Percentiles rank a stretch among this genome's conserved stretches.
Evolutionary conservation across 2,888 invertebrate genomes (phyloP).

Genomic region (Melangyna quadrimaculata): DNA sequence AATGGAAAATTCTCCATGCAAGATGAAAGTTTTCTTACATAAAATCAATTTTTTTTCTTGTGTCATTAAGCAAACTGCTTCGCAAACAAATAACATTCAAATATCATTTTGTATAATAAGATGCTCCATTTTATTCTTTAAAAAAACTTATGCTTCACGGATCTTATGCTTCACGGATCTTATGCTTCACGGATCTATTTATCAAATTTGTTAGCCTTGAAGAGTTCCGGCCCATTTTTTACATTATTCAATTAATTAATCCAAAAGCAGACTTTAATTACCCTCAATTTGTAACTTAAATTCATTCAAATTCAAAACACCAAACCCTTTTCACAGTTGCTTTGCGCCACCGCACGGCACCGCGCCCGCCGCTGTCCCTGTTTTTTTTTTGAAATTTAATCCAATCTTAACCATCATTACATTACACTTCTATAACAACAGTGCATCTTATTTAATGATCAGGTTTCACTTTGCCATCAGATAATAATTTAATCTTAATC

Average conservation of each 20-base stretch:
- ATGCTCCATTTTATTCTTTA: too few relatives aligned
- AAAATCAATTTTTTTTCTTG: too few relatives aligned
- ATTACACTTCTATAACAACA: constrained; percentile 41
- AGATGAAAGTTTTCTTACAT: too few relatives aligned
- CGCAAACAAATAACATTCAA: too few relatives aligned
- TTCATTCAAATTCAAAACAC: not conserved
- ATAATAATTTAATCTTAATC: constrained; percentile 19
- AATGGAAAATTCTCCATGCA: too few relatives aligned
- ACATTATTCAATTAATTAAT: not conserved
- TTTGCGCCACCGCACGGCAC: too few relatives aligned
- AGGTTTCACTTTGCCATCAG: constrained; percentile 56
- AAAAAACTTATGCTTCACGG: too few relatives aligned
- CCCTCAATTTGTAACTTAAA: not conserved
- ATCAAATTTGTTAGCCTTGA: constrained; percentile 13
- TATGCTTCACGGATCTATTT: too few relatives aligned
- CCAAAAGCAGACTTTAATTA: not conserved
- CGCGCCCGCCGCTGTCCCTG: too few relatives aligned
- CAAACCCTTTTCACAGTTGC: not conserved
- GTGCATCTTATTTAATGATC: constrained; percentile 61
- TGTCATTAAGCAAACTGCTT: too few relatives aligned
- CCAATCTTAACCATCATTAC: constrained; percentile 24
- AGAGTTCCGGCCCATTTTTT: not conserved
- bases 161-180: too few relatives aligned
- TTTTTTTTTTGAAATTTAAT: constrained; percentile 17
- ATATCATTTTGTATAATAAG: too few relatives aligned